Conservation (phyloP, 2,113 vertebrate species). For the Monarcha castaneiventris region DNA sequence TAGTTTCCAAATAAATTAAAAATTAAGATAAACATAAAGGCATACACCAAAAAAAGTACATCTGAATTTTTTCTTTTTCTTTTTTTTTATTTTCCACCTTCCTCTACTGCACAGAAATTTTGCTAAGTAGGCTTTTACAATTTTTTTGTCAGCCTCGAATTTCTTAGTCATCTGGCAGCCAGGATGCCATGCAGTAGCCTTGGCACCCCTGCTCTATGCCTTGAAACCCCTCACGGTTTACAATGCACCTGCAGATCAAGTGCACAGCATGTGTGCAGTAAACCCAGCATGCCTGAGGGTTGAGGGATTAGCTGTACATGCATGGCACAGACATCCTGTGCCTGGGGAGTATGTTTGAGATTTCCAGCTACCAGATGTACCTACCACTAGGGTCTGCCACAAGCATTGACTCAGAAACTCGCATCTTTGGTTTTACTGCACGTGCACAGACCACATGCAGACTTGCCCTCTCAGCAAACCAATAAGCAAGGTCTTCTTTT, state of each 20-base stretch:
- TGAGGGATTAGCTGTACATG: neutral
- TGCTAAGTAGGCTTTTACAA: neutral
- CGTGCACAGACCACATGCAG: fast-evolving
- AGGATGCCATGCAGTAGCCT: neutral
- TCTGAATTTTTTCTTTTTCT: neutral
- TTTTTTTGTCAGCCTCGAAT: neutral
- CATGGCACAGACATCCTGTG: neutral
- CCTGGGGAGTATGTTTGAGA: neutral
- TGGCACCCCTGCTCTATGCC: neutral
- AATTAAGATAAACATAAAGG: neutral
- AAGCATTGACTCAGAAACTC: neutral
- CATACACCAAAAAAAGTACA: neutral
- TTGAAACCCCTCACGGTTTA: neutral
- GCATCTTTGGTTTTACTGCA: neutral
- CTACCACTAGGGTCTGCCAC: neutral
- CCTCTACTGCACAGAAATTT: neutral
- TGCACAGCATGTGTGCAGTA: neutral
- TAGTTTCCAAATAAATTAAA: neutral
- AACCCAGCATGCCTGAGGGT: neutral
- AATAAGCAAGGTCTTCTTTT: neutral
- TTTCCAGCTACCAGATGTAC: neutral
- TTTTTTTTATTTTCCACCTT: fast-evolving
- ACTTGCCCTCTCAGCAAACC: neutral
- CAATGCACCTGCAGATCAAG: neutral
- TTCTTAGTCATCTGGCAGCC: neutral